Percentiles rank a stretch among this genome's conserved stretches.
Evolutionary conservation across 1,140 invertebrate genomes (phyloP).

Genomic region (Samia ricini): DNA sequence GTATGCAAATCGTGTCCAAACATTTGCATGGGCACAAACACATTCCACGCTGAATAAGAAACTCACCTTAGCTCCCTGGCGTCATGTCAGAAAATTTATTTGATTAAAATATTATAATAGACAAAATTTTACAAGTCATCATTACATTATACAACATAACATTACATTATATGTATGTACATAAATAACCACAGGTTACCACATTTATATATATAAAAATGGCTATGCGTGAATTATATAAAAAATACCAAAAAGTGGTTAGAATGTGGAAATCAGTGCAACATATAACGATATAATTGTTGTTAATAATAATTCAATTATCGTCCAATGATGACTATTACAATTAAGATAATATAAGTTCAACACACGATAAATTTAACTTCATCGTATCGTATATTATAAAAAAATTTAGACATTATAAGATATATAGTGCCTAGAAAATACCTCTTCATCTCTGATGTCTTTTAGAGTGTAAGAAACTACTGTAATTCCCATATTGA

Average conservation of each 20-base stretch:
- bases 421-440: neutral
- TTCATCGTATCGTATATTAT: neutral
- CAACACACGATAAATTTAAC: neutral
- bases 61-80: slow-evolving; percentile 82
- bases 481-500: slow-evolving; percentile 99
- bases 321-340: neutral
- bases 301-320: neutral
- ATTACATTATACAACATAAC: neutral
- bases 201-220: neutral
- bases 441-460: slow-evolving; percentile 97
- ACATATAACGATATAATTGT: neutral
- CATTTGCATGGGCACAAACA: neutral
- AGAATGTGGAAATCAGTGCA: neutral
- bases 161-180: neutral
- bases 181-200: neutral
- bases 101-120: neutral
- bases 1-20: neutral
- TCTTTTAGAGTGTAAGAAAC: slow-evolving; percentile 99
- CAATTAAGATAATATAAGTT: neutral
- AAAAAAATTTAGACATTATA: neutral
- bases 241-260: neutral
- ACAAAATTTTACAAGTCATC: neutral
- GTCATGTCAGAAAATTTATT: slow-evolving; percentile 67
- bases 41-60: slow-evolving; percentile 13
- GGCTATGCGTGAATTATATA: neutral